Conservation (phyloP, 2,888 invertebrate genomes). For the Drosophila quinaria region DNA sequence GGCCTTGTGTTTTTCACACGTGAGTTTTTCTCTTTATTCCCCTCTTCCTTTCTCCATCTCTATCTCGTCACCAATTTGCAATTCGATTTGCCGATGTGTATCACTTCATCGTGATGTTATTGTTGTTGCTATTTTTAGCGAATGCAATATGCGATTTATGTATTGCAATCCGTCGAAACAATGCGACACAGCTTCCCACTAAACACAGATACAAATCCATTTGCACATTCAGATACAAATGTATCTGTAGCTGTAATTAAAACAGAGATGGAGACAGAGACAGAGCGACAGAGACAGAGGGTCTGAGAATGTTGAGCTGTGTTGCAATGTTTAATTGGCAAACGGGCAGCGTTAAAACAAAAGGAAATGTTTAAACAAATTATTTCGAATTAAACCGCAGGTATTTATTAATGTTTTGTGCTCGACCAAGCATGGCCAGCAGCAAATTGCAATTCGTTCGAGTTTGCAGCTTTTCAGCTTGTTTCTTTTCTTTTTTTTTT, state of each 20-base stretch:
- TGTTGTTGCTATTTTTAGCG: slow-evolving; percentile 18
- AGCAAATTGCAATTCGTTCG: slow-evolving; percentile 51
- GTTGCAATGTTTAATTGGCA: slow-evolving; percentile 48
- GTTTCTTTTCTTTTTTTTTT: slow-evolving; percentile 24
- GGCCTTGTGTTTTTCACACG: slow-evolving; percentile 13
- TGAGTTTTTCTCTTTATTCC: not conserved
- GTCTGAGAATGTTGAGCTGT: slow-evolving; percentile 56
- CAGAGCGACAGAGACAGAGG: not conserved
- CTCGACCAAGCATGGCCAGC: slow-evolving; percentile 73
- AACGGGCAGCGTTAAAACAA: slow-evolving; percentile 70
- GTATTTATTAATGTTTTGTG: slow-evolving; percentile 82
- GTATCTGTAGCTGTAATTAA: slow-evolving; percentile 9
- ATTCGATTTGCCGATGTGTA: slow-evolving; percentile 67
- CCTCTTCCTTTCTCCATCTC: not conserved
- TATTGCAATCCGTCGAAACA: slow-evolving; percentile 45
- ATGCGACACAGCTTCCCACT: slow-evolving; percentile 57
- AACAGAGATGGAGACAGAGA: not conserved
- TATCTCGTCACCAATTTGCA: slow-evolving; percentile 47
- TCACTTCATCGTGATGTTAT: slow-evolving; percentile 24
- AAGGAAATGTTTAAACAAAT: slow-evolving; percentile 82
- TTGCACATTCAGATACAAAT: slow-evolving; percentile 3
- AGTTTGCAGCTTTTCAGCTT: slow-evolving; percentile 29
- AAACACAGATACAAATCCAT: not conserved
- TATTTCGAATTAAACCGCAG: slow-evolving; percentile 81
- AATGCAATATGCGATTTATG: slow-evolving; percentile 62